phyloP scores from a whole-genome alignment of 2,888 invertebrate species.

The Nomada flava region DNA sequence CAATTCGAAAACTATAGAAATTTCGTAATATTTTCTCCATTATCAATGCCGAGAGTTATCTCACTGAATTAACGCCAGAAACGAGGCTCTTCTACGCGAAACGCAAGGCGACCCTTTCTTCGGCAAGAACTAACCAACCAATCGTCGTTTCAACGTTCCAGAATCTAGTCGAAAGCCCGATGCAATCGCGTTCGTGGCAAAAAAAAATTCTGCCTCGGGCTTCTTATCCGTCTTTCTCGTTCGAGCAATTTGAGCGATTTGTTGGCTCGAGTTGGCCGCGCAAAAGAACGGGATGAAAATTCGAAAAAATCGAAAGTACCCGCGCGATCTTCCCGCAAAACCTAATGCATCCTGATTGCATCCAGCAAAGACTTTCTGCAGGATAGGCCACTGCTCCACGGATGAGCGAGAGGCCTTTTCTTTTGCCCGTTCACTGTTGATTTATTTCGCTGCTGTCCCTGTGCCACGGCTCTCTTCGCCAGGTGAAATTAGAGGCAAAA shows the following conservation, averaged over 20 bases:
- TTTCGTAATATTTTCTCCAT: too few relatives aligned
- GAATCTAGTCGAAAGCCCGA: conserved; percentile 5
- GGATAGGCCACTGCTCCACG: background rate
- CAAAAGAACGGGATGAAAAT: background rate
- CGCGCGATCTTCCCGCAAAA: conserved; percentile 47
- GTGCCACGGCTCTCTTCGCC: background rate
- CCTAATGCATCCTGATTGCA: conserved; percentile 57
- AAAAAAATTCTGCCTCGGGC: background rate
- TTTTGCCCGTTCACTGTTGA: conserved; percentile 16
- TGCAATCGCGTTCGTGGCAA: background rate
- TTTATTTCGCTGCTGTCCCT: conserved; percentile 19
- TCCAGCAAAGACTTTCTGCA: conserved; percentile 26
- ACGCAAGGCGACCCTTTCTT: conserved; percentile 14
- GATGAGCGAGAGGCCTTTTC: conserved; percentile 27
- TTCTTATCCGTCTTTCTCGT: conserved; percentile 15
- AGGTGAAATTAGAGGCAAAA: conserved; percentile 41
- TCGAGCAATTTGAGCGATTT: background rate
- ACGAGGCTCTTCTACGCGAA: background rate
- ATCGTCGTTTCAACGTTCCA: conserved; percentile 8
- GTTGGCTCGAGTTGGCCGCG: background rate
- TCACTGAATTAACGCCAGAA: conserved; percentile 4
- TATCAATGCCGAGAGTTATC: background rate
- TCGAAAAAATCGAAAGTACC: conserved; percentile 37
- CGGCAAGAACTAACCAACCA: background rate
- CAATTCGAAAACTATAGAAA: too few relatives aligned